phyloP scores from a whole-genome alignment of 1,140 invertebrate genomes.

The Drosophila pseudoobscura region DNA sequence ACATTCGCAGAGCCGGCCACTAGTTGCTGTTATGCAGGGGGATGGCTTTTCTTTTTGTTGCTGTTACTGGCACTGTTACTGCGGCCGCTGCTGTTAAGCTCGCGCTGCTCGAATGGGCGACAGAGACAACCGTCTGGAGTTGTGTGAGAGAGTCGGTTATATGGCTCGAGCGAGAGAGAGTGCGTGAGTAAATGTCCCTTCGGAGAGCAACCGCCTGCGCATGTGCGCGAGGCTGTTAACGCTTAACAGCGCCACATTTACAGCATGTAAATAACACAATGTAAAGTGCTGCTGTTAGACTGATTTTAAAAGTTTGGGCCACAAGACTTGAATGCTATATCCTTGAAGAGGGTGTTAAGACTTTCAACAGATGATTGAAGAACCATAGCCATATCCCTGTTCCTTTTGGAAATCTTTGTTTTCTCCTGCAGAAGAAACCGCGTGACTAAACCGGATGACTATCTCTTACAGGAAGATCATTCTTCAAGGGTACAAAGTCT shows the following conservation, averaged over 20 bases:
- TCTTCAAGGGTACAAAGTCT: neutral
- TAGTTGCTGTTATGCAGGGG: slow-evolving; percentile 75
- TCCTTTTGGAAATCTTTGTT: too few species aligned
- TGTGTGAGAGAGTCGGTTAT: slow-evolving; percentile 28
- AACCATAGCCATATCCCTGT: too few species aligned
- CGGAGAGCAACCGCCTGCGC: slow-evolving; percentile 5
- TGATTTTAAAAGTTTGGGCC: neutral
- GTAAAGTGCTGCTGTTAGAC: too few species aligned
- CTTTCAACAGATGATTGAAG: too few species aligned
- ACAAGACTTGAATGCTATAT: slow-evolving; percentile 15
- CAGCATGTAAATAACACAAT: too few species aligned
- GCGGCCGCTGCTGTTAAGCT: neutral
- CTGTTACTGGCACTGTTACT: slow-evolving; percentile 24
- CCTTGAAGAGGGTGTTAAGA: too few species aligned
- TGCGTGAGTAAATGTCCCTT: slow-evolving; percentile 28
- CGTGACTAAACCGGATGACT: too few species aligned
- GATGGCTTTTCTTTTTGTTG: slow-evolving; percentile 20
- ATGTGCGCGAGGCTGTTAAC: slow-evolving; percentile 24
- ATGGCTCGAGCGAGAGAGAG: neutral
- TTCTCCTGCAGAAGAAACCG: too few species aligned
- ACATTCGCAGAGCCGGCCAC: slow-evolving; percentile 60
- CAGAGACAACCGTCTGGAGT: slow-evolving; percentile 12
- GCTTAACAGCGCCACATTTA: neutral
- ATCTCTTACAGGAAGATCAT: too few species aligned
- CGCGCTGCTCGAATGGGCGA: slow-evolving; percentile 6